Conservation (phyloP, 2,113 vertebrate genomes). For the Caracal caracal region DNA sequence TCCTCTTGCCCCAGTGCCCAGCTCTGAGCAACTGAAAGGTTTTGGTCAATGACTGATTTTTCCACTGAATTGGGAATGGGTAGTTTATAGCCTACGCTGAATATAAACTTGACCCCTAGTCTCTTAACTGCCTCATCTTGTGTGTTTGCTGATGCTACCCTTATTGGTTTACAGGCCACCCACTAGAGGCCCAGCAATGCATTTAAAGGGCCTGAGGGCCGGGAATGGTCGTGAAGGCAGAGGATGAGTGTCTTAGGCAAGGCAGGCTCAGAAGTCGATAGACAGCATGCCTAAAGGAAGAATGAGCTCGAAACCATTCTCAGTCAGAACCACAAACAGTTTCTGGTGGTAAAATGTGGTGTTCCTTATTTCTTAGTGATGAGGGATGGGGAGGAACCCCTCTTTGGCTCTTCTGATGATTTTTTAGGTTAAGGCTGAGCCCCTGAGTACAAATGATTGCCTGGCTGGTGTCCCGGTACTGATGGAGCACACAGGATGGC, state of each 20-base stretch:
- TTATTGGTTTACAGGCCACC: not conserved
- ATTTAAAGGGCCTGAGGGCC: not conserved
- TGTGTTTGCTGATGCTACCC: slow-evolving; percentile 57
- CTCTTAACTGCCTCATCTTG: slow-evolving; percentile 38
- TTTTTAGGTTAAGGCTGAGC: slow-evolving; percentile 52
- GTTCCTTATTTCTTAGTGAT: slow-evolving; percentile 58
- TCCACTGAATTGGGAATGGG: not conserved
- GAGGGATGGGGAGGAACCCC: slow-evolving; percentile 5
- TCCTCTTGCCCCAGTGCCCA: not conserved
- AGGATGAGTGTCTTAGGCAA: not conserved
- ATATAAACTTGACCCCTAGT: slow-evolving; percentile 43
- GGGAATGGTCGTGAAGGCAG: not conserved
- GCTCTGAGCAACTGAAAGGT: not conserved
- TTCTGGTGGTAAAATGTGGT: slow-evolving; percentile 25
- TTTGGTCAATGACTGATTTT: not conserved
- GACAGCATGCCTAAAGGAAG: not conserved
- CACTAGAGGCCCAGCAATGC: not conserved
- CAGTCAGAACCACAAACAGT: slow-evolving; percentile 9
- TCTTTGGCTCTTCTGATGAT: slow-evolving; percentile 41
- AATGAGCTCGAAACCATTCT: not conserved
- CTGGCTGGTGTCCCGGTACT: slow-evolving; percentile 28
- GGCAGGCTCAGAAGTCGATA: not conserved
- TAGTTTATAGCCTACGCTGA: slow-evolving; percentile 8
- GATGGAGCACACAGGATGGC: not conserved
- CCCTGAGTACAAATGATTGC: slow-evolving; percentile 38